phyloP scores from a whole-genome alignment of 2,888 invertebrate species.

The Heliconius erato region DNA sequence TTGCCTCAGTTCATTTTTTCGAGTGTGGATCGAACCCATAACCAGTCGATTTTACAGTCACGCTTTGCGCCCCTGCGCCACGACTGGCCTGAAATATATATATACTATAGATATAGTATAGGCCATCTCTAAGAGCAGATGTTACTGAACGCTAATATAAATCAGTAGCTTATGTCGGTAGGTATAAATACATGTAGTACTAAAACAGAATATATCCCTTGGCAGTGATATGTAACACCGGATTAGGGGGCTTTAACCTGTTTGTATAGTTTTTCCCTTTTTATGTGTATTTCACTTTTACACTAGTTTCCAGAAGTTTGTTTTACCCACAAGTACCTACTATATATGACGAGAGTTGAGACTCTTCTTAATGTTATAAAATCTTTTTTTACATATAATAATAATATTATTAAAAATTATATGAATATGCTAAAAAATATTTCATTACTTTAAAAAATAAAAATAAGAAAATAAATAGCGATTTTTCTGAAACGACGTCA shows the following conservation, averaged over 20 bases:
- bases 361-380: too few species aligned
- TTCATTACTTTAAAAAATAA: background rate
- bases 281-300: background rate
- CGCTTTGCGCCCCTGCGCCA: too few species aligned
- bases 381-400: background rate
- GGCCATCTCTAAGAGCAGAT: background rate
- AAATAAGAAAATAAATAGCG: too few species aligned
- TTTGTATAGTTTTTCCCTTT: background rate
- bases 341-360: too few species aligned
- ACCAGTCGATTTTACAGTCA: too few species aligned
- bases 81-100: too few species aligned
- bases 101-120: background rate
- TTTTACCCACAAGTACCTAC: too few species aligned
- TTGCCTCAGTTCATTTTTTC: too few species aligned
- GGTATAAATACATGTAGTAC: background rate
- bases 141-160: conserved; percentile 15
- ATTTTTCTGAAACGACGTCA: too few species aligned
- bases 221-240: conserved; percentile 3
- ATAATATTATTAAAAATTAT: background rate
- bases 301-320: background rate
- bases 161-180: conserved; percentile 19
- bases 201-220: conserved; percentile 13
- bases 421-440: too few species aligned
- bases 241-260: background rate
- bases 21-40: too few species aligned